Base-by-base conservation (phyloP, 2,797 vertebrate genomes). In the Adrianichthys oophorus region DNA sequence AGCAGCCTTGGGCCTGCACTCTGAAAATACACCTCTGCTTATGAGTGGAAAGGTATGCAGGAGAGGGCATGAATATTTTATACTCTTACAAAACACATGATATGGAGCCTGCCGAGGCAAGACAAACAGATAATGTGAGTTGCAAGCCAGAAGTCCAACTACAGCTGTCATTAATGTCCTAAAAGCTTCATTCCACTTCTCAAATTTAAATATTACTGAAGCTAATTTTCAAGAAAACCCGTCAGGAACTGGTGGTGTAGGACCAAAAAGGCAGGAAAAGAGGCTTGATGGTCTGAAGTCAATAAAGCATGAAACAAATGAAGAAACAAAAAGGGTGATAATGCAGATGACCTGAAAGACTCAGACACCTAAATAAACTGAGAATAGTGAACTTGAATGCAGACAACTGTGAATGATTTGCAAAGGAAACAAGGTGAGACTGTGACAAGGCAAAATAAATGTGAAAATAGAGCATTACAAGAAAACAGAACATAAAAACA, bases 51-150 rank as follows among this genome's bases (percentile, higher is more conserved):
- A 82, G 80, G 57, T 74, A 84, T 81, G 76, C 72, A 71, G 72
- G 66, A 59, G 68, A 67, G 52, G 0, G 1, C 47, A 72, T 90
- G 74, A 84, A 87, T 86, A 73, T 78, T 85, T 65, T 41, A 86
- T 85, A 62, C 63, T 50, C 66, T 78, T 79, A 71, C 71, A 72
- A 78, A 86, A 72, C 68, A 48, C 73, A 78, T 68, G 78, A 78
- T 70, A 60, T 64, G 53, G 69, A 80, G 46, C 54, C 75, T 79
- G 63, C 79, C 81, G 78, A 68, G 68, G 71, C 60, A 72, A 59
- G 49, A 69, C 29, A 54, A 66, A 69, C 13, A 56, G 71, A 78
- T 48, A 69, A 74, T 64, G 56, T 66, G 23, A 59, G 60, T 65
- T 65, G 66, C 55, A 79, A 71, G 68, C 24, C 54, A 75, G 16